phyloP scores from a whole-genome alignment of 2,797 vertebrate genomes.

The Octomys mimax region DNA sequence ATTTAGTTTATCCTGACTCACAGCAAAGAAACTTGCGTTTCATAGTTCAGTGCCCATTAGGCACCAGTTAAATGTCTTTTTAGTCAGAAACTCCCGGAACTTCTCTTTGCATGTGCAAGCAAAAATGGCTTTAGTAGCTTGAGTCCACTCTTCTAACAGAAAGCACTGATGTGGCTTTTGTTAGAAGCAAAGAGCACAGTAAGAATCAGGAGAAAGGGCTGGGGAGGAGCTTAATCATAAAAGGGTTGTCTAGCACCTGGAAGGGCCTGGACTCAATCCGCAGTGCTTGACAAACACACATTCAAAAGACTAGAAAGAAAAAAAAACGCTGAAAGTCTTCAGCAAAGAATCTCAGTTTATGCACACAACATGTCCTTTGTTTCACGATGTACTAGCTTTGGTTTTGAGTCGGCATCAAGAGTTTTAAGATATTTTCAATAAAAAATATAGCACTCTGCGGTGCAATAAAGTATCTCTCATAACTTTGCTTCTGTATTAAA shows the following conservation, averaged over 20 bases:
- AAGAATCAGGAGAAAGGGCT: neutral
- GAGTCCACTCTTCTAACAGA: neutral
- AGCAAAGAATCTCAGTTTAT: neutral
- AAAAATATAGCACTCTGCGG: neutral
- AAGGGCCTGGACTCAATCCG: neutral
- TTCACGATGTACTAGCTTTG: neutral
- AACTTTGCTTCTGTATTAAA: slow-evolving; percentile 13
- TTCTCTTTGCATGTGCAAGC: neutral
- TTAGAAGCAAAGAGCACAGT: neutral
- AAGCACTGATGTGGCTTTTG: neutral
- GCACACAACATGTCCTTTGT: neutral
- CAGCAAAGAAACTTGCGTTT: neutral
- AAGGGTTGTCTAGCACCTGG: neutral
- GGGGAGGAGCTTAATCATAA: neutral
- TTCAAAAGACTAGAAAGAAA: neutral
- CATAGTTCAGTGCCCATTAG: neutral
- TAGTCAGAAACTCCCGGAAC: neutral
- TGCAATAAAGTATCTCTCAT: neutral
- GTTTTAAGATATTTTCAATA: neutral
- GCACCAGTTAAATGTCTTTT: neutral
- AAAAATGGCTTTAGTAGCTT: slow-evolving; percentile 19
- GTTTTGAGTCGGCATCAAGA: neutral
- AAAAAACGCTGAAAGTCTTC: neutral
- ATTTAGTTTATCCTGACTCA: neutral
- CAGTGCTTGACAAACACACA: neutral